A percentile compares a stretch with the other conserved stretches of the same genome.
phyloP scores from a whole-genome alignment of 2,888 invertebrate species.

The Tetragonula carbonaria region DNA sequence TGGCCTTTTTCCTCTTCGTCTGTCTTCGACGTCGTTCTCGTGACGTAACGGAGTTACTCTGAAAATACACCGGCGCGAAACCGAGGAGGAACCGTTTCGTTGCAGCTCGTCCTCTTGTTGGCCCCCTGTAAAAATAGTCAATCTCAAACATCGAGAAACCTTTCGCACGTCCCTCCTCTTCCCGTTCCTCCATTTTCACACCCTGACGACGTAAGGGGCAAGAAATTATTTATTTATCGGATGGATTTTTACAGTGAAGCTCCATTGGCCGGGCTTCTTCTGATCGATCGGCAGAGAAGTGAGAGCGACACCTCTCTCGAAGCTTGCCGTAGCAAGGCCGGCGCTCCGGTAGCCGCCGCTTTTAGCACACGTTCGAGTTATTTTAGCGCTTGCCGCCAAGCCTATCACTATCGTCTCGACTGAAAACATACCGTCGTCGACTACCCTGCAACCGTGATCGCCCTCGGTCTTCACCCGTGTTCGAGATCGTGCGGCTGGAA shows the following conservation, averaged over 20 bases:
- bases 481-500: neutral
- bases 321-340: conserved; percentile 73
- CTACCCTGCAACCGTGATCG: conserved; percentile 24
- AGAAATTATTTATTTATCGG: conserved; percentile 32
- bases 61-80: conserved; percentile 48
- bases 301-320: conserved; percentile 58
- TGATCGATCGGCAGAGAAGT: conserved; percentile 50
- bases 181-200: too few species aligned
- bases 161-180: neutral
- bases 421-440: conserved; percentile 70
- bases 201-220: neutral
- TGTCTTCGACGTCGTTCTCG: conserved; percentile 18
- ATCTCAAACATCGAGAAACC: neutral
- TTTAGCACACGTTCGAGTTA: conserved; percentile 82
- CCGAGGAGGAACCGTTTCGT: conserved; percentile 28
- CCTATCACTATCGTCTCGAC: conserved; percentile 74
- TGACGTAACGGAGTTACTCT: conserved; percentile 56
- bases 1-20: conserved; percentile 7
- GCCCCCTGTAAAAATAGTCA: conserved; percentile 49
- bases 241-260: conserved; percentile 27
- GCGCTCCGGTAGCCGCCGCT: conserved; percentile 79
- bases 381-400: conserved; percentile 80
- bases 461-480: neutral
- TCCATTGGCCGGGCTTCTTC: conserved; percentile 41
- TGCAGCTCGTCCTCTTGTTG: conserved; percentile 2